Evolutionary conservation across 2,888 invertebrate species (phyloP), one percentile per base, ranked within the genome.

Genomic region (Phyto melanocephala): DNA sequence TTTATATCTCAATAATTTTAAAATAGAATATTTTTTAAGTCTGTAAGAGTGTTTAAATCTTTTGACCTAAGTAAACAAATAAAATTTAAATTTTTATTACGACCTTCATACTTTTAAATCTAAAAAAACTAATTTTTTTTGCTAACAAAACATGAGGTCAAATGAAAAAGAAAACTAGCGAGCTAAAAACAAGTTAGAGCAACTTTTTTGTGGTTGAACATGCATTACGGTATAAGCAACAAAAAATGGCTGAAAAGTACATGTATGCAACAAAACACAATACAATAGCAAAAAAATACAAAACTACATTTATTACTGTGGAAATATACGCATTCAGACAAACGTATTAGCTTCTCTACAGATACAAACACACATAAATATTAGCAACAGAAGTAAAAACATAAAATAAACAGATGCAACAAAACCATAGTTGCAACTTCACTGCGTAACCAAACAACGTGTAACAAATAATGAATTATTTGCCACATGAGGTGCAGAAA

Each of bases 381-480:
- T 63, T 54, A 58, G 20, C 58, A 79, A 52, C 58, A 8, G 15
- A 1, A 54, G 13, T 24, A 22, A 33, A 24, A 45, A 17, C 24
- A 63, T n/a, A 2, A 40, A 60, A 68, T n/a, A n/a, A n/a, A n/a
- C n/a, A n/a, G n/a, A n/a, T n/a, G n/a, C n/a, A n/a, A n/a, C n/a
- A n/a, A n/a, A n/a, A n/a, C n/a, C n/a, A 62, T 35, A 63, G 40
- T 47, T 63, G 13, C 35, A 50, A 50, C 20, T 65, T 37, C 45
- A 8, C 54, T 58, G 47, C 40, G 22, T 50, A 65, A 52, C 40
- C 72, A 37, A 72, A 71, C 33, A 79, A 54, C 35, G 20, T 79
- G 28, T 52, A 62, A 52, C 52, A 74, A 67, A 74, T 79, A 79
- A 74, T 74, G 52, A 72, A 74, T 79, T 79, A 79, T 72, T 74